Evolutionary conservation across 2,888 invertebrate genomes (phyloP).

Genomic region (Halictus quadricinctus): DNA sequence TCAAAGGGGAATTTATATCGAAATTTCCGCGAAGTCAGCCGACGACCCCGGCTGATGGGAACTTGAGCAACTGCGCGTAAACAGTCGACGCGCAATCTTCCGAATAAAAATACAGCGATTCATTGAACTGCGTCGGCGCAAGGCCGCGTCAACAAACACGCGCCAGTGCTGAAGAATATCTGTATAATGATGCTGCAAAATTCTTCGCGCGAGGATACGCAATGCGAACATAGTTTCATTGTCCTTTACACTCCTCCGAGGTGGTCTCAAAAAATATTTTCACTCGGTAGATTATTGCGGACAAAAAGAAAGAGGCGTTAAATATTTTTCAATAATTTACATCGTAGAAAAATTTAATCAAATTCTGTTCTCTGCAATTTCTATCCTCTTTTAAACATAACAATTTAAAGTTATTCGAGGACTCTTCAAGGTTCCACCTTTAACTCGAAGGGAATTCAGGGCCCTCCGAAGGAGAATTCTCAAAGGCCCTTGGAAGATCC

Average conservation of each 20-base stretch:
- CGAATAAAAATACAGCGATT: background rate
- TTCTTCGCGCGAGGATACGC: background rate
- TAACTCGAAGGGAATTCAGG: background rate
- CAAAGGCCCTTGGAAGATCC: too few relatives aligned
- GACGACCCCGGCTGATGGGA: constrained; percentile 1
- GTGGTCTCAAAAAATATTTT: background rate
- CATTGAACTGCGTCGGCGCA: background rate
- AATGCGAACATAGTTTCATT: background rate
- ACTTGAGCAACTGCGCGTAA: background rate
- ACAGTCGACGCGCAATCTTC: background rate
- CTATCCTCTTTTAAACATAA: background rate
- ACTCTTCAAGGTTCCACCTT: background rate
- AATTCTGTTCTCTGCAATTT: background rate
- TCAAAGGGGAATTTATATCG: constrained; percentile 48
- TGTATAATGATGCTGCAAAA: background rate
- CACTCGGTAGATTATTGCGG: background rate
- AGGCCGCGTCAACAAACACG: background rate
- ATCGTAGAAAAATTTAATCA: too few relatives aligned
- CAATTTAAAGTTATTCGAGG: background rate
- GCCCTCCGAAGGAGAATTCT: background rate
- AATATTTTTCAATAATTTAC: background rate
- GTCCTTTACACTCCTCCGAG: background rate
- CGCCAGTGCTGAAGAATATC: background rate
- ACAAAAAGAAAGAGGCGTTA: background rate
- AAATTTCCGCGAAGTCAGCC: constrained; percentile 34